Conservation (phyloP, 1,140 invertebrate genomes). For the Cotesia glomerata region DNA sequence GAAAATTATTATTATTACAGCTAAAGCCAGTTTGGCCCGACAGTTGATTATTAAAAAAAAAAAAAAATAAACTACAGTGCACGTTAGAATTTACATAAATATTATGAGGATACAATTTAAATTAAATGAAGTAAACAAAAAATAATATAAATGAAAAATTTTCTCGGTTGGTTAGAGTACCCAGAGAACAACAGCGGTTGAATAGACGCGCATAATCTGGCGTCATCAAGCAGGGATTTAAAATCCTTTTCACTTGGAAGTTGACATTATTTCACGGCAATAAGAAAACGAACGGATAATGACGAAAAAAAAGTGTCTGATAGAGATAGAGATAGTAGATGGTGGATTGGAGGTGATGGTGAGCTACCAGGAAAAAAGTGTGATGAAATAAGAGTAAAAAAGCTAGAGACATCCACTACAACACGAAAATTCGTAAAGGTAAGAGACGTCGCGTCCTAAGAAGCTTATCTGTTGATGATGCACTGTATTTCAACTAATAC, state of each 20-base stretch:
- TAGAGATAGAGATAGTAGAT: background rate
- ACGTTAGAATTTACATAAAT: background rate
- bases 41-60: background rate
- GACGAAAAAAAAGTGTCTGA: background rate
- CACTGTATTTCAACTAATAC: conserved; percentile 50
- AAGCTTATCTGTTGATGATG: conserved; percentile 57
- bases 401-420: conserved; percentile 3
- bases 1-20: too few relatives aligned
- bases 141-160: conserved; percentile 6
- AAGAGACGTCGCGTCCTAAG: conserved; percentile 43
- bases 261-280: conserved; percentile 24
- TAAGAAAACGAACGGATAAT: conserved; percentile 3
- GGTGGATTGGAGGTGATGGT: too few relatives aligned
- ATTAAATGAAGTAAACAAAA: background rate
- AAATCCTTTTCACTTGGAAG: conserved; percentile 15
- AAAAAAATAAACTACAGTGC: background rate
- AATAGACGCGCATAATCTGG: conserved; percentile 22
- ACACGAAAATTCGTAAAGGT: conserved; percentile 33
- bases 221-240: conserved; percentile 11
- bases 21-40: too few relatives aligned
- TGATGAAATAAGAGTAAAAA: background rate
- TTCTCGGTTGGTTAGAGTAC: background rate
- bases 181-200: background rate
- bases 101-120: background rate
- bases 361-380: background rate